A percentile compares a stretch with the other conserved stretches of the same genome.
Evolutionary conservation across 2,888 invertebrate species (phyloP).

Genomic region (Polia nebulosa): DNA sequence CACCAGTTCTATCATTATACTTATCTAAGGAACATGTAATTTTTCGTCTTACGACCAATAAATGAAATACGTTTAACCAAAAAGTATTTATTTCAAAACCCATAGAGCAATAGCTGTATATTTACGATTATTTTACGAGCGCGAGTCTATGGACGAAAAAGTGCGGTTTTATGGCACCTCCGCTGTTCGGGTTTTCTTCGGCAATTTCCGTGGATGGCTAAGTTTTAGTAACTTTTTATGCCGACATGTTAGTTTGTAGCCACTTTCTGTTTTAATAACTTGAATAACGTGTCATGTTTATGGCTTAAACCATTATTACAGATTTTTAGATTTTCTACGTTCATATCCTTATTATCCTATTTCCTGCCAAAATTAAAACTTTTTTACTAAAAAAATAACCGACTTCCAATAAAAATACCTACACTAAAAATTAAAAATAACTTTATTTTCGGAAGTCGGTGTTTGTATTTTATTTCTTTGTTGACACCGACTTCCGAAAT

Average conservation of each 20-base stretch:
- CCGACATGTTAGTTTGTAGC: not conserved
- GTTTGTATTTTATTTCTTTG: too few relatives aligned
- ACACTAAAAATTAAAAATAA: too few relatives aligned
- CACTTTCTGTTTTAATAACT: slow-evolving; percentile 10
- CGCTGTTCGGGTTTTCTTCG: slow-evolving; percentile 7
- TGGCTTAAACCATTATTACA: not conserved
- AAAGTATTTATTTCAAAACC: slow-evolving; percentile 65
- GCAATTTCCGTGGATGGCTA: slow-evolving; percentile 14
- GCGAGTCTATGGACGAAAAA: slow-evolving; percentile 57
- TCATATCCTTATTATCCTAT: not conserved
- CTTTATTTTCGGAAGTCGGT: too few relatives aligned
- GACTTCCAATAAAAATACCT: too few relatives aligned
- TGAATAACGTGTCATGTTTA: not conserved
- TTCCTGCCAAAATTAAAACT: too few relatives aligned
- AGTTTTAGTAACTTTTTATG: slow-evolving; percentile 28
- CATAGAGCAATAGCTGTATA: slow-evolving; percentile 64
- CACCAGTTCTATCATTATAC: slow-evolving; percentile 37
- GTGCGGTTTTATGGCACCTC: slow-evolving; percentile 28
- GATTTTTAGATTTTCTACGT: not conserved
- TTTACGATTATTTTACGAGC: slow-evolving; percentile 71
- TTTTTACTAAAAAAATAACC: too few relatives aligned
- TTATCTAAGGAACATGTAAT: slow-evolving; percentile 48
- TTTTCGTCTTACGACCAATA: slow-evolving; percentile 41
- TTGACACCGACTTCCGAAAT: too few relatives aligned
- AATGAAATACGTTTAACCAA: slow-evolving; percentile 51